These are phyloP conservation scores for Indri indri DNA, from an alignment of 2,113 vertebrate species.

Conservation along the genomic window DNA sequence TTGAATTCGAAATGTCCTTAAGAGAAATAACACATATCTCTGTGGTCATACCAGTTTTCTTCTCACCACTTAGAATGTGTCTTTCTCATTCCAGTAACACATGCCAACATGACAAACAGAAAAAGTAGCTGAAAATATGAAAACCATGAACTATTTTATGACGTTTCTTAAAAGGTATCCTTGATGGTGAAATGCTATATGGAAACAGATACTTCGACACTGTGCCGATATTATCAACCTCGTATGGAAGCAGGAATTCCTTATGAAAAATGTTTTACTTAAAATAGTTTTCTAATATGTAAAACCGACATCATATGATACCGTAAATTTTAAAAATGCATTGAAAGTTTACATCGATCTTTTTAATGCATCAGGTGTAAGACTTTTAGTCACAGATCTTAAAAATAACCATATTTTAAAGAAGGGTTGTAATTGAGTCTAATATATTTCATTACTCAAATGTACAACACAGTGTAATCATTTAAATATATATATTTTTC, in stretches of 20 bases:
- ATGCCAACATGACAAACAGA: not conserved
- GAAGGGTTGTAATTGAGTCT: not conserved
- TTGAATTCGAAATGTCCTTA: not conserved
- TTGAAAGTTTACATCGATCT: not conserved
- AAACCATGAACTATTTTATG: not conserved
- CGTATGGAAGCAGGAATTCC: not conserved
- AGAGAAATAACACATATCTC: not conserved
- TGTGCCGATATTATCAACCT: not conserved
- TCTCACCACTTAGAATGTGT: not conserved
- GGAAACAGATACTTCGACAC: not conserved
- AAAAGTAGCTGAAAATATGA: not conserved
- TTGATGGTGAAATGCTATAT: not conserved
- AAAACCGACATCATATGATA: not conserved
- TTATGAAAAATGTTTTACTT: not conserved
- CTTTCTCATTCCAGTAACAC: not conserved
- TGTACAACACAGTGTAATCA: not conserved
- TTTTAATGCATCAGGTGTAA: not conserved
- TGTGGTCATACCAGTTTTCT: not conserved
- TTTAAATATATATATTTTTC: not conserved
- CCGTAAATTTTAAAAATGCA: not conserved
- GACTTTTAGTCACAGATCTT: not conserved
- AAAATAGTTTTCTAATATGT: not conserved
- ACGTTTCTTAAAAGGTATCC: not conserved
- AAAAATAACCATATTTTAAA: not conserved
- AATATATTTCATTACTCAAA: not conserved